phyloP scores from a whole-genome alignment of 2,888 invertebrate species.

The Siphlonurus alternatus region DNA sequence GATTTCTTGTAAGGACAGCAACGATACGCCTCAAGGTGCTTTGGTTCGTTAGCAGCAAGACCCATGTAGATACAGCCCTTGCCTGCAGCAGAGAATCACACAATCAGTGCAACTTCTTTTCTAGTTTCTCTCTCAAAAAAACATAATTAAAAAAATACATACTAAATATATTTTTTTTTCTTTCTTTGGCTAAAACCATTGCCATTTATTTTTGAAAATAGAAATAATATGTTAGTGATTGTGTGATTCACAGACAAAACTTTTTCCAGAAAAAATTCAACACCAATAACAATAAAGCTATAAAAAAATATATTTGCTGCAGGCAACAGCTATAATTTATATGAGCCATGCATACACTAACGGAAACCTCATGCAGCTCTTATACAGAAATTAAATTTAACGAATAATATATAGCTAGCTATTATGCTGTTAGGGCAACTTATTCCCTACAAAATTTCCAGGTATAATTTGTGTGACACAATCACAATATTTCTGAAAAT shows the following conservation, averaged over 20 bases:
- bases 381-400: too few relatives aligned
- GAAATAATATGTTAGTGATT: background rate
- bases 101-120: background rate
- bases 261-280: background rate
- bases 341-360: background rate
- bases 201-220: background rate
- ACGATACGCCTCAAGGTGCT: conserved; percentile 67
- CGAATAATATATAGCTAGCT: too few relatives aligned
- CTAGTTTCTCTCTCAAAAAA: background rate
- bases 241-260: conserved; percentile 1
- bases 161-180: background rate
- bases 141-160: background rate
- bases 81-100: conserved; percentile 47
- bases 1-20: conserved; percentile 62
- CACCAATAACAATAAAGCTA: background rate
- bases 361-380: too few relatives aligned
- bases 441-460: too few relatives aligned
- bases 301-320: background rate
- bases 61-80: conserved; percentile 95
- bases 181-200: background rate
- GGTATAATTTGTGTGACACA: too few relatives aligned
- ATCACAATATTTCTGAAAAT: too few relatives aligned
- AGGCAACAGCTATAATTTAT: background rate
- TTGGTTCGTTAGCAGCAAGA: conserved; percentile 63
- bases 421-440: too few relatives aligned